Conservation (phyloP, 2,113 vertebrate species). For the Emydura subglobosa region DNA sequence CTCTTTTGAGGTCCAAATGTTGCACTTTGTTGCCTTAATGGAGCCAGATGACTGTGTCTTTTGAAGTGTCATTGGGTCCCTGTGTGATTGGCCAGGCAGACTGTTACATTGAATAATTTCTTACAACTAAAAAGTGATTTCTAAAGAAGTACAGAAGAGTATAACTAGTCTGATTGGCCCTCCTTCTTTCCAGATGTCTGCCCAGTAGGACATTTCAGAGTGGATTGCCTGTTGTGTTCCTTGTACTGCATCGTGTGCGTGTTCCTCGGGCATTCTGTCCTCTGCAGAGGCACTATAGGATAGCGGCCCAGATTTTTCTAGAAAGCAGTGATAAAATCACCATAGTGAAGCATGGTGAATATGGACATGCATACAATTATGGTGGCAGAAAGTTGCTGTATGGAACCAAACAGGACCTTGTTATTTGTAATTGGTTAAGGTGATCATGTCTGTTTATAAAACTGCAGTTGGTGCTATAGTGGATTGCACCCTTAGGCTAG, state of each 20-base stretch:
- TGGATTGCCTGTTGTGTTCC: not conserved
- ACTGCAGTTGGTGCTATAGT: not conserved
- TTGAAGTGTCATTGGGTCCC: not conserved
- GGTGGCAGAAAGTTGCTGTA: not conserved
- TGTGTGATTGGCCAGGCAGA: not conserved
- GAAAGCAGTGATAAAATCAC: not conserved
- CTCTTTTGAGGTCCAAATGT: not conserved
- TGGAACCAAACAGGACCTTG: not conserved
- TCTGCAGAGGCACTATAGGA: not conserved
- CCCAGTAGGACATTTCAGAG: rapidly evolving
- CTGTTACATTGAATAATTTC: not conserved
- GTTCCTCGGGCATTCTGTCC: not conserved
- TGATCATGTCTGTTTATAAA: not conserved
- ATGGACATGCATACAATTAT: not conserved
- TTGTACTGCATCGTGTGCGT: not conserved
- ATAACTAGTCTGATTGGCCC: not conserved
- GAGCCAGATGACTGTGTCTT: not conserved
- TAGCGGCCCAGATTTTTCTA: not conserved
- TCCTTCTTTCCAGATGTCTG: not conserved
- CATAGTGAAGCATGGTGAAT: not conserved
- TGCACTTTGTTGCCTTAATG: not conserved
- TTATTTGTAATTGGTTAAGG: not conserved
- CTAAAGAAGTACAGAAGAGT: not conserved
- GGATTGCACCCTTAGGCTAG: not conserved
- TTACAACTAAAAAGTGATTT: not conserved